Conservation (phyloP, 1,140 invertebrate species). For the Parapsyche elsis region DNA sequence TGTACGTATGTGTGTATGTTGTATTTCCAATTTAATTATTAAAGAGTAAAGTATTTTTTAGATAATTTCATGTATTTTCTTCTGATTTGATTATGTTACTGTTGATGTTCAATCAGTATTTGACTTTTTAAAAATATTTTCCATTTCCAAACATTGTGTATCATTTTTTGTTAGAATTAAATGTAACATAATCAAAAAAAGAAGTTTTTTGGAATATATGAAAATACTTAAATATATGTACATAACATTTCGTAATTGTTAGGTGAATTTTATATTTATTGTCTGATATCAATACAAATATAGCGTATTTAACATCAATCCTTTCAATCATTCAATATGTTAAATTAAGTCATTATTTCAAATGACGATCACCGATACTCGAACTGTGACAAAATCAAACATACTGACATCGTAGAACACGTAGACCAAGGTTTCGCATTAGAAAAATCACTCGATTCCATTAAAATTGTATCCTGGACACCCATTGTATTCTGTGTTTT, state of each 20-base stretch:
- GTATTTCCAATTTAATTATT: conserved; percentile 10
- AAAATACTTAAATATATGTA: conserved; percentile 28
- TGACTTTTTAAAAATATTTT: background rate
- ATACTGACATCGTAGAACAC: no score
- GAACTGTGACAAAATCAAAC: no score
- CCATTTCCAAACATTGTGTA: background rate
- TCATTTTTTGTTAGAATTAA: background rate
- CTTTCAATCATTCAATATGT: no score
- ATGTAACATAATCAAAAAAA: background rate
- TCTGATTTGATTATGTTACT: background rate
- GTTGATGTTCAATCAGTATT: background rate
- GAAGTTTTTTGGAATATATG: background rate
- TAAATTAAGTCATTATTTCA: no score
- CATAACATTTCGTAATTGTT: conserved; percentile 1
- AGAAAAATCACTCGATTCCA: no score
- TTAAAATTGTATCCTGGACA: no score
- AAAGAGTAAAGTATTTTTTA: conserved; percentile 5
- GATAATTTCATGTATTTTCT: background rate
- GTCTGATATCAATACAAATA: background rate
- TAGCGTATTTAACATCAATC: no score
- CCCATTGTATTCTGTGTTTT: no score
- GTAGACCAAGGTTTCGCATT: no score
- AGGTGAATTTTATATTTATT: conserved; percentile 6
- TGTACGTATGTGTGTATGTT: background rate
- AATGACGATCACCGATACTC: no score